These are phyloP conservation scores for Scophthalmus maximus DNA, from an alignment of 2,113 vertebrate genomes.

Conservation along the genomic window DNA sequence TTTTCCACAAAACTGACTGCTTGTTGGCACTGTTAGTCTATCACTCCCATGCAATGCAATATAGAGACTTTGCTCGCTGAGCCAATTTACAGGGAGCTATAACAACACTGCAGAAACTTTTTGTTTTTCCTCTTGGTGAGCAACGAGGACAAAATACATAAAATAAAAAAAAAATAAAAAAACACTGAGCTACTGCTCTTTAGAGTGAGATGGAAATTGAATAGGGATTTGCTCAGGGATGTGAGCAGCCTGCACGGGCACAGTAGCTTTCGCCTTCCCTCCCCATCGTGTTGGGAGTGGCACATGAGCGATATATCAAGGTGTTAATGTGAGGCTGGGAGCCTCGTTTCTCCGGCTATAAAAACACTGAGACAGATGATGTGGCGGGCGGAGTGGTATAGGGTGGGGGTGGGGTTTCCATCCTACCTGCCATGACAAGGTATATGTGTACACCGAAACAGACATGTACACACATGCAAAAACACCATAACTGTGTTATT, in stretches of 20 bases:
- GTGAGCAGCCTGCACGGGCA: slow-evolving; percentile 53
- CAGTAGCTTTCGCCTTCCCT: slow-evolving; percentile 48
- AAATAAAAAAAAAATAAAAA: slow-evolving; percentile 21
- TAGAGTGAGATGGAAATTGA: slow-evolving; percentile 48
- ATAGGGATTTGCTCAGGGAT: slow-evolving; percentile 43
- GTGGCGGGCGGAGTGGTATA: slow-evolving; percentile 1
- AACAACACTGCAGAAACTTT: slow-evolving; percentile 33
- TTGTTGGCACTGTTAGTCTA: not conserved
- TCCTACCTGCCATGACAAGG: slow-evolving; percentile 55
- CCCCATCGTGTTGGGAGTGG: slow-evolving; percentile 1
- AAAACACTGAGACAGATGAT: slow-evolving; percentile 62
- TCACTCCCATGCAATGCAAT: slow-evolving; percentile 13
- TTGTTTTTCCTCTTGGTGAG: slow-evolving; percentile 15
- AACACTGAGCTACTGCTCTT: slow-evolving; percentile 18
- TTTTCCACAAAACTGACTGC: not conserved
- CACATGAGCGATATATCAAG: slow-evolving; percentile 65
- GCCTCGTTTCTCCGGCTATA: slow-evolving; percentile 61
- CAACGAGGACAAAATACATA: slow-evolving; percentile 33
- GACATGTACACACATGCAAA: slow-evolving; percentile 52
- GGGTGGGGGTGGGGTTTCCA: not conserved
- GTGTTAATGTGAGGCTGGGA: slow-evolving; percentile 72
- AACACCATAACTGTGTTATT: slow-evolving; percentile 42
- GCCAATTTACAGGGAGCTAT: not conserved
- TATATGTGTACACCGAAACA: slow-evolving; percentile 26
- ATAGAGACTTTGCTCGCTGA: slow-evolving; percentile 11